phyloP scores from a whole-genome alignment of 2,888 invertebrate species.

The Leucozona laternaria region DNA sequence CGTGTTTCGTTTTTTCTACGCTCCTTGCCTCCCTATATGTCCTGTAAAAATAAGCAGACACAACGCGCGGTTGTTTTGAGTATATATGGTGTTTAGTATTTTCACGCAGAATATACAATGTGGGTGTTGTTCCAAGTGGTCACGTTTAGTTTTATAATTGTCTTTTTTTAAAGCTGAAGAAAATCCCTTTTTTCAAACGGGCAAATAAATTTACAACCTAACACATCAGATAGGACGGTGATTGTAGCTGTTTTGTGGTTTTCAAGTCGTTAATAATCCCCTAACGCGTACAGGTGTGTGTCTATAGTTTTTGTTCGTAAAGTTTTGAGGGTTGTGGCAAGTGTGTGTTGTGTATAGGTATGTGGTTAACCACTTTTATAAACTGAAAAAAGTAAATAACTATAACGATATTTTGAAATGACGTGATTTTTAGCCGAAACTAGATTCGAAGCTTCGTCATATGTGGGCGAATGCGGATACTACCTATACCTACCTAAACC shows the following conservation, averaged over 20 bases:
- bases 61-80: not conserved
- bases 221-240: not conserved
- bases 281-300: slow-evolving; percentile 42
- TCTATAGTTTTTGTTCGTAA: slow-evolving; percentile 14
- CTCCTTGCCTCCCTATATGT: slow-evolving; percentile 45
- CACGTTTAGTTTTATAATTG: slow-evolving; percentile 15
- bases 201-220: not conserved
- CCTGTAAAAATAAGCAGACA: slow-evolving; percentile 55
- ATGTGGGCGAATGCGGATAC: slow-evolving; percentile 12
- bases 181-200: not conserved
- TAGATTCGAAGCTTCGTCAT: slow-evolving; percentile 18
- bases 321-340: not conserved
- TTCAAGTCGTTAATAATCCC: slow-evolving; percentile 21
- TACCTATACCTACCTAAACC: no score
- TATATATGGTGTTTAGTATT: slow-evolving; percentile 40
- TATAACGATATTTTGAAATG: slow-evolving; percentile 54
- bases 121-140: slow-evolving; percentile 70
- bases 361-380: slow-evolving; percentile 17
- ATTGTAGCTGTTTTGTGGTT: slow-evolving; percentile 11
- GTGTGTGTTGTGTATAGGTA: not conserved
- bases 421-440: slow-evolving; percentile 62
- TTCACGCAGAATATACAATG: slow-evolving; percentile 53
- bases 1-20: slow-evolving; percentile 61
- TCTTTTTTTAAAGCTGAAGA: slow-evolving; percentile 31
- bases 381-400: not conserved